These are phyloP conservation scores for Eospalax fontanierii DNA, from an alignment of 2,797 vertebrate genomes.

Conservation along the genomic window DNA sequence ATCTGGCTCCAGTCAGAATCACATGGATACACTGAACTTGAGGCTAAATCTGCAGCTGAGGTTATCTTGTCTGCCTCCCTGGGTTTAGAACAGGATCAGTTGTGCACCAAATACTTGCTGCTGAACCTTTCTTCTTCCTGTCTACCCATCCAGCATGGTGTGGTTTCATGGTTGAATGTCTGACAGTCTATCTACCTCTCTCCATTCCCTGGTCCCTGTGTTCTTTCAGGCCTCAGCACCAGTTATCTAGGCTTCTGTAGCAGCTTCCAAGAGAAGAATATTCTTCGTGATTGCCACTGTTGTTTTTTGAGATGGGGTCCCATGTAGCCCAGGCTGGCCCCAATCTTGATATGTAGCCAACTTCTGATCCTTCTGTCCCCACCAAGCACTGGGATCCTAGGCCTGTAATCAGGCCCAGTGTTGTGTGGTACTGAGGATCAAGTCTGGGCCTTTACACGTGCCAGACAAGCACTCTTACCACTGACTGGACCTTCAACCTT, in stretches of 20 bases:
- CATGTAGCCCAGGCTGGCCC: not conserved
- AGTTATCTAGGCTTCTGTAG: not conserved
- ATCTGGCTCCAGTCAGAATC: not conserved
- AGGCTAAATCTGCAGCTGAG: not conserved
- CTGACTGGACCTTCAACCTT: not conserved
- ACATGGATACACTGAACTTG: not conserved
- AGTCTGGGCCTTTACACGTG: not conserved
- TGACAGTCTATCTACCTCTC: not conserved
- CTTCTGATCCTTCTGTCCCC: not conserved
- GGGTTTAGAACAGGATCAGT: not conserved
- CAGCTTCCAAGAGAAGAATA: not conserved
- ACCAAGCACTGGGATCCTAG: not conserved
- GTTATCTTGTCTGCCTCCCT: not conserved
- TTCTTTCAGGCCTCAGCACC: not conserved
- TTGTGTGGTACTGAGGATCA: too few relatives aligned
- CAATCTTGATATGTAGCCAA: not conserved
- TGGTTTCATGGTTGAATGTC: not conserved
- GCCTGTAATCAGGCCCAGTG: fast-evolving
- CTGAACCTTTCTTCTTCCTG: not conserved
- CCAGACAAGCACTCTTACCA: not conserved
- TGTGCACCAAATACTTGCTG: fast-evolving
- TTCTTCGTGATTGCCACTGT: not conserved
- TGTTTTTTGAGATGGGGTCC: not conserved
- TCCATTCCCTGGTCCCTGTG: not conserved
- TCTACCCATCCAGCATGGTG: not conserved